Base-by-base conservation (phyloP, 2,113 vertebrate genomes). In the Ancistrus triradiatus region DNA sequence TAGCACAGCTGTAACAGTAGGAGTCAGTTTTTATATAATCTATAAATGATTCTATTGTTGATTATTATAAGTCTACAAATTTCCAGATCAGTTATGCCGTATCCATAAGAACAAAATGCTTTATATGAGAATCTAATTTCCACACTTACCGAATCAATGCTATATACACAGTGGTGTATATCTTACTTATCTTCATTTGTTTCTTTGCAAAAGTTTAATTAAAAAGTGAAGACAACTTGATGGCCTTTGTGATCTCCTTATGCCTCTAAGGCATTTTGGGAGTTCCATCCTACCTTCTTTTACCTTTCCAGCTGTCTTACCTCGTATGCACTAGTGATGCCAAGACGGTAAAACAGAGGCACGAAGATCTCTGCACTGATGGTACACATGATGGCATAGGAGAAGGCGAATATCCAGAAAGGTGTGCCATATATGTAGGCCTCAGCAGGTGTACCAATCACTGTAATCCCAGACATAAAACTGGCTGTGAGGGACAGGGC, bases 401-500 rank as follows among this genome's bases (percentile, higher is more conserved):
- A 63, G 35, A 90, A 75, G 52, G 66, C 80, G 15, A 88, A 90
- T 18, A 84, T 43, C 89, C 87, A 90, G 72, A 81, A 90, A 3
- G 81, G 75, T 3, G 80, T 10, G 25, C 89, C 89, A 13, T 73
- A 90, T 0, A 40, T 37, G 66, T 90, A 90, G 2, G 86, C 82
- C 60, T 90, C 89, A 0, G 84, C 78, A 0, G 89, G 89, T 4
- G 86, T 89, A 17, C 89, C 88, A 7, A 90, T 90, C 24, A 90
- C 86, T 0, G 89, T 89, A 78, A 90, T 86, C 14, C 88, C 88
- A 18, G 89, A 90, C 89, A 90, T 90, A 69, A 90, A 90, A 71
- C 88, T 90, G 76, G 88, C 88, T 0, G 89, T 90, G 6, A 90
- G 84, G 0, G 89, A 90, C 84, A 90, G 87, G 63, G 88, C 87